Conservation (phyloP, 2,113 vertebrate species). For the Axis porcinus region DNA sequence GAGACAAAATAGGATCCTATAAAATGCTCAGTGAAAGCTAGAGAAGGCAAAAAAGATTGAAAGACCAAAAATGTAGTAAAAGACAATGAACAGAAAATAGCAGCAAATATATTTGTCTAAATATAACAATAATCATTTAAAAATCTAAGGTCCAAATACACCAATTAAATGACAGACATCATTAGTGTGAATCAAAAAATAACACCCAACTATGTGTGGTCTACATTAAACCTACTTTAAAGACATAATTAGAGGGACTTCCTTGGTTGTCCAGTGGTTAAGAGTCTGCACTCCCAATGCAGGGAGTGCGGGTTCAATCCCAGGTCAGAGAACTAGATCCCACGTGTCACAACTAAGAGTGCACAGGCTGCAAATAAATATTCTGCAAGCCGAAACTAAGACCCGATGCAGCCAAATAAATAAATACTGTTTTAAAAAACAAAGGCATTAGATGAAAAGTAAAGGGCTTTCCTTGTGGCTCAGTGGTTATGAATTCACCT, state of each 20-base stretch:
- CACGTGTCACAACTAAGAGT: background rate
- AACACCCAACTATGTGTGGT: background rate
- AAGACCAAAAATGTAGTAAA: background rate
- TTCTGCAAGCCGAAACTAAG: background rate
- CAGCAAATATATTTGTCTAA: background rate
- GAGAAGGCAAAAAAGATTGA: background rate
- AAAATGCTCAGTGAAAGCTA: background rate
- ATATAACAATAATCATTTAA: background rate
- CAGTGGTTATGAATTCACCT: background rate
- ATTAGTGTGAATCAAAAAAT: background rate
- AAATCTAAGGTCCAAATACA: background rate
- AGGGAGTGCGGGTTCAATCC: background rate
- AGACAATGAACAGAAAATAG: background rate
- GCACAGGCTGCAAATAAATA: background rate
- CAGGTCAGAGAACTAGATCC: background rate
- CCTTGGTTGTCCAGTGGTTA: background rate
- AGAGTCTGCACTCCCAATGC: background rate
- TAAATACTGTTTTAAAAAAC: background rate
- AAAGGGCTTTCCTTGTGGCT: background rate
- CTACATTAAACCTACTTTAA: background rate
- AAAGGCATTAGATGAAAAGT: background rate
- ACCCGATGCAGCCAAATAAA: background rate
- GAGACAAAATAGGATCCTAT: background rate
- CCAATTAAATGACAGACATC: background rate
- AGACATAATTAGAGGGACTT: background rate